Base-by-base conservation (phyloP, 2,888 invertebrate species). In the Meteorus cinctellus region DNA sequence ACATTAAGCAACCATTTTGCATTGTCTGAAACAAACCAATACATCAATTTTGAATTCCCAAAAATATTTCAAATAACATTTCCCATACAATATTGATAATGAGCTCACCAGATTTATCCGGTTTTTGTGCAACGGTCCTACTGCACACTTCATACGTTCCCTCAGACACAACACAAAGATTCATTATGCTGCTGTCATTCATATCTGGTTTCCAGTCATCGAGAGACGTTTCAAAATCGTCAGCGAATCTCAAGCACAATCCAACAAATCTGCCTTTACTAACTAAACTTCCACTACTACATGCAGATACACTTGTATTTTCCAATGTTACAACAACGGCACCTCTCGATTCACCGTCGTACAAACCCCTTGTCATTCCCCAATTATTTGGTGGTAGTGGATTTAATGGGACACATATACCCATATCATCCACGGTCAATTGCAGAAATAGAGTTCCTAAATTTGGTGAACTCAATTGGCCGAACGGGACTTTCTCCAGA, bases 1-100 rank as follows among this genome's bases (percentile, higher is more conserved):
- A 99, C 98, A 90, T 98, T 98, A 76, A 99, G 91, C 86, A 98
- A 94, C 99, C 99, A 99, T 88, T 99, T 98, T 3, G 99, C 98
- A 90, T 98, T 97, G 89, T 96, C 96, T 93, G 88, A 76, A 87
- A 87, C 78, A 34, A 74, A 71, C 31, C 0, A 62, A 69, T 51
- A 76, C 51, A 48, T 63, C 29, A 2, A 41, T 24, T 29, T 16
- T 63, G 70, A 67, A 29, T 60, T 41, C 19, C 45, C n/a, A 55
- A 29, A 5, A 41, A 31, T 34, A 45, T 63, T 74, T 74, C 55
- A 55, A 14, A 48, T 31, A 45, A 71, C 51, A 67, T 24, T 76
- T 55, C 24, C 24, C 24, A 24, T 24, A 24, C 24, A 24, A 24
- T 24, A 24, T 24, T 24, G 24, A 24, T 34, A 75, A 29, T 31